Evolutionary conservation across 2,888 invertebrate genomes (phyloP).

Genomic region (Alentia gelatinosa): DNA sequence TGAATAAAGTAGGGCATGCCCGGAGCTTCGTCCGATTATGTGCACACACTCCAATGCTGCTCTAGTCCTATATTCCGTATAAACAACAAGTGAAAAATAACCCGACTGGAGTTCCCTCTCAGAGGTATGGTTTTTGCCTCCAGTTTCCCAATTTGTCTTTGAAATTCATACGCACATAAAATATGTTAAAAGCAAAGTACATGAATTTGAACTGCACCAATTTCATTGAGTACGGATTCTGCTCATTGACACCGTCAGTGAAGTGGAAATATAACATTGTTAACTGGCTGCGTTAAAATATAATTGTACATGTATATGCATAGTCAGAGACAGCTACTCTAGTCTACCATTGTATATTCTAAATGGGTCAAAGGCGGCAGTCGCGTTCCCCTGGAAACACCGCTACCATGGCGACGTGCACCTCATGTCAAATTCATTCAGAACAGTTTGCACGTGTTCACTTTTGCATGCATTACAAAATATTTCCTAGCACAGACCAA

Average conservation of each 20-base stretch:
- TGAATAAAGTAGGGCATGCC: not conserved
- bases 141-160: constrained; percentile 8
- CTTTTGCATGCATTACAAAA: not conserved
- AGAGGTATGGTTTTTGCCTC: constrained; percentile 48
- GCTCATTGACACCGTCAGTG: constrained; percentile 17
- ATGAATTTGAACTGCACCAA: not conserved
- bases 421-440: not conserved
- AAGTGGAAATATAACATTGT: constrained; percentile 33
- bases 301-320: constrained; percentile 14
- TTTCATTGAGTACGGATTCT: constrained; percentile 25
- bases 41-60: constrained; percentile 7
- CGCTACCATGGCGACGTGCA: not conserved
- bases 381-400: not conserved
- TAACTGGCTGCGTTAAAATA: constrained; percentile 22
- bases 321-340: constrained; percentile 28
- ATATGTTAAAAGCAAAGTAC: constrained; percentile 37
- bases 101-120: constrained; percentile 47
- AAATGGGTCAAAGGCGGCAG: not conserved
- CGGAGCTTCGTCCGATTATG: not conserved
- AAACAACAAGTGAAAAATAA: constrained; percentile 37
- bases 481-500: not conserved
- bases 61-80: not conserved
- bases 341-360: not conserved
- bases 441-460: constrained; percentile 12
- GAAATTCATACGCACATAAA: constrained; percentile 27